Percentiles rank a stretch among this genome's conserved stretches.
These are phyloP conservation scores for Triplophysa yarkandensis DNA, from an alignment of 2,797 vertebrate species.

Conservation along the genomic window DNA sequence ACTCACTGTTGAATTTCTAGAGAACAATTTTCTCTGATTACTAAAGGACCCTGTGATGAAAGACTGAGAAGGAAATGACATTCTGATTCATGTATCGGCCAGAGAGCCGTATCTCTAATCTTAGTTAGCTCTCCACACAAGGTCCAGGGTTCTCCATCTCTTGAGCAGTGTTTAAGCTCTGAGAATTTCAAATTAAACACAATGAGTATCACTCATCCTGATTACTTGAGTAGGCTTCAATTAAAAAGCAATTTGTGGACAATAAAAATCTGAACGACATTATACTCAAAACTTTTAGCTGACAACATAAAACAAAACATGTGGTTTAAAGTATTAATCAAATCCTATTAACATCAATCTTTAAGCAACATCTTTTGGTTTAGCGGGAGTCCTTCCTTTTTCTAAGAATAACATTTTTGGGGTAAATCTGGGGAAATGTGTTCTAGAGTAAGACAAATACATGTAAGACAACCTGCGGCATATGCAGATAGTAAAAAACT, in stretches of 20 bases:
- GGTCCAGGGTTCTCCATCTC: slow-evolving; percentile 35
- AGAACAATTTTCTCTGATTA: slow-evolving; percentile 1
- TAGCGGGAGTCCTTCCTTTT: background rate
- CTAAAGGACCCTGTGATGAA: slow-evolving; percentile 23
- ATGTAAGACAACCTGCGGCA: no score
- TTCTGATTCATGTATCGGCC: slow-evolving; percentile 23
- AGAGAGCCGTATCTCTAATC: slow-evolving; percentile 47
- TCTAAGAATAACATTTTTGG: no score
- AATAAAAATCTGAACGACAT: no score
- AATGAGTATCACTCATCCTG: slow-evolving; percentile 65
- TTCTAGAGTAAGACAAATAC: no score
- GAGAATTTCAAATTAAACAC: background rate
- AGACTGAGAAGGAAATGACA: slow-evolving; percentile 11
- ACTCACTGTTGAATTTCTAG: background rate
- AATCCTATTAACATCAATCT: background rate
- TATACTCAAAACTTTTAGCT: slow-evolving; percentile 2
- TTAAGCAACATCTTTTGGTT: background rate
- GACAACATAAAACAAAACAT: background rate
- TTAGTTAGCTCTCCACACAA: slow-evolving; percentile 37
- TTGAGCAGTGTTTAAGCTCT: background rate
- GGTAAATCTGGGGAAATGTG: no score
- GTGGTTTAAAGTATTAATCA: background rate
- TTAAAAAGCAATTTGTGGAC: slow-evolving; percentile 47
- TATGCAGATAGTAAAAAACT: no score
- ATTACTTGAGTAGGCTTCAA: slow-evolving; percentile 67